phyloP scores from a whole-genome alignment of 2,888 invertebrate genomes.

The Lasioglossum figueresi region DNA sequence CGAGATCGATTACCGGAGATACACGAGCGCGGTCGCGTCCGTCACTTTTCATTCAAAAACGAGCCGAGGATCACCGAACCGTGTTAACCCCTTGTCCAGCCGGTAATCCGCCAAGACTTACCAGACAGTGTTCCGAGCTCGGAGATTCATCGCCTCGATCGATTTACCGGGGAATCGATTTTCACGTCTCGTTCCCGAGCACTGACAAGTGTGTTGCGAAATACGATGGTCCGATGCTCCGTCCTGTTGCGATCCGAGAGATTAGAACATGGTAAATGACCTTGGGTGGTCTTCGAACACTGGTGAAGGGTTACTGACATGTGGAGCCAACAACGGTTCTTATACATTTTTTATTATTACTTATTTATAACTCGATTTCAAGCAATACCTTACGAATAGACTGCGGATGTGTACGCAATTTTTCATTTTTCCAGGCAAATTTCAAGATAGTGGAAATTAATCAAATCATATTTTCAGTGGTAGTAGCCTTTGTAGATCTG shows the following conservation, averaged over 20 bases:
- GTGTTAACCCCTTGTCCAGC: slow-evolving; percentile 45
- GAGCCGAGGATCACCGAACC: neutral
- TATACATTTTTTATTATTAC: no score
- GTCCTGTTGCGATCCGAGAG: neutral
- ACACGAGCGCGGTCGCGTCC: slow-evolving; percentile 35
- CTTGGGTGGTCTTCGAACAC: neutral
- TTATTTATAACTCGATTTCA: no score
- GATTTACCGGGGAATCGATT: slow-evolving; percentile 8
- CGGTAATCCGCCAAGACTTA: slow-evolving; percentile 2
- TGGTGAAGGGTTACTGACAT: neutral
- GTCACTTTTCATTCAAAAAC: slow-evolving; percentile 54
- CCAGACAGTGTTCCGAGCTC: neutral
- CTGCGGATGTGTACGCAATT: no score
- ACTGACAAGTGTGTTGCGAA: neutral
- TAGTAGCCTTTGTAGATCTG: no score
- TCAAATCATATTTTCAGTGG: no score
- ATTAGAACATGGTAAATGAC: neutral
- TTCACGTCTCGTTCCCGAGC: neutral
- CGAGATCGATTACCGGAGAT: slow-evolving; percentile 65
- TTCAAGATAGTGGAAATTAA: no score
- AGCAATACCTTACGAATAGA: no score
- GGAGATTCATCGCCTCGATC: slow-evolving; percentile 8
- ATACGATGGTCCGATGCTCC: neutral
- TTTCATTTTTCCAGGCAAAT: no score
- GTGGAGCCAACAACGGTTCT: neutral